Conservation (phyloP, 2,888 invertebrate species). For the Allophyes oxyacanthae region DNA sequence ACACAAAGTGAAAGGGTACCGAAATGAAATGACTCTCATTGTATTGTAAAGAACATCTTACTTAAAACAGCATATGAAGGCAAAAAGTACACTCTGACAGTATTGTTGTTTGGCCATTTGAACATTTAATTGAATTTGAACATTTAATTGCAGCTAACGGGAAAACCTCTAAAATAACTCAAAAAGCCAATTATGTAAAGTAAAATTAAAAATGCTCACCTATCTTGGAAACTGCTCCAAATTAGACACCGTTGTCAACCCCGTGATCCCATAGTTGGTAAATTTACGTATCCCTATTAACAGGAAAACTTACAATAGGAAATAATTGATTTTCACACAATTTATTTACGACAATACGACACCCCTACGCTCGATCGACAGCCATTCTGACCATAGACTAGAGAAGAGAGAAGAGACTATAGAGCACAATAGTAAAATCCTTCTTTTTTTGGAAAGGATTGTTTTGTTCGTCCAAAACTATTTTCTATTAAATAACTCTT, state of each 20-base stretch:
- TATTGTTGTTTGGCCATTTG: slow-evolving; percentile 28
- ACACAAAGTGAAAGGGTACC: slow-evolving; percentile 88
- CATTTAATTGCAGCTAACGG: slow-evolving; percentile 48
- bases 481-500: too few species aligned
- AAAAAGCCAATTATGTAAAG: slow-evolving; percentile 59
- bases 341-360: slow-evolving; percentile 73
- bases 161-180: slow-evolving; percentile 60
- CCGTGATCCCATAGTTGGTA: slow-evolving; percentile 76
- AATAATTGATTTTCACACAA: slow-evolving; percentile 67
- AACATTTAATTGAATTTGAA: slow-evolving; percentile 23
- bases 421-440: too few species aligned
- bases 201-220: slow-evolving; percentile 74
- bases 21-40: slow-evolving; percentile 66
- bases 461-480: too few species aligned
- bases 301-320: slow-evolving; percentile 66
- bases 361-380: slow-evolving; percentile 79
- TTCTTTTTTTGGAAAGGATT: too few species aligned
- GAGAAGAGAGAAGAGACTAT: too few species aligned
- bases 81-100: slow-evolving; percentile 6
- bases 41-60: slow-evolving; percentile 31
- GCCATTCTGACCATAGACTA: slow-evolving; percentile 72
- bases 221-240: slow-evolving; percentile 72
- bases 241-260: slow-evolving; percentile 70
- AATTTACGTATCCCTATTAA: slow-evolving; percentile 56
- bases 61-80: slow-evolving; percentile 8